phyloP scores from a whole-genome alignment of 2,888 invertebrate genomes.

The Tetragonisca angustula region DNA sequence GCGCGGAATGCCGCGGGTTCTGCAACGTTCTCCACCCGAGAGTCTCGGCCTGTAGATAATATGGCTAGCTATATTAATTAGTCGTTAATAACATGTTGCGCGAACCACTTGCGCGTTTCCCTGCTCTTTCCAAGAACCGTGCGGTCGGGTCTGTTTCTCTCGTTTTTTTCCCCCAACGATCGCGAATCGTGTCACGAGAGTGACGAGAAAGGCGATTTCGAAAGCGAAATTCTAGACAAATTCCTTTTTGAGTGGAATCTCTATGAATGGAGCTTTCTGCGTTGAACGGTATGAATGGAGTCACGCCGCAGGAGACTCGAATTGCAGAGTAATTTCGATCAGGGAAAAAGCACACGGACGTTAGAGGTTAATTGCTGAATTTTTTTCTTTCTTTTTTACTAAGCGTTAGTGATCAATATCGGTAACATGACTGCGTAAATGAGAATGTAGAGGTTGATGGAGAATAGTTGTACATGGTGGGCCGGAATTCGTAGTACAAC shows the following conservation, averaged over 20 bases:
- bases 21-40: slow-evolving; percentile 30
- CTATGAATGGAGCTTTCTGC: background rate
- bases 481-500: no score
- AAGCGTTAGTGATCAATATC: no score
- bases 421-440: no score
- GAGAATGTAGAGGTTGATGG: no score
- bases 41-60: background rate
- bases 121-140: slow-evolving; percentile 40
- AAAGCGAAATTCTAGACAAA: background rate
- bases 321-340: background rate
- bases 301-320: background rate
- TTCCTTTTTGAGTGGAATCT: background rate
- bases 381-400: no score
- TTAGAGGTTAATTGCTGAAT: no score
- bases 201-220: slow-evolving; percentile 4
- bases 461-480: no score
- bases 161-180: background rate
- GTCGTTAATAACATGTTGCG: slow-evolving; percentile 56
- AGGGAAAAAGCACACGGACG: no score
- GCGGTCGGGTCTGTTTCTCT: background rate
- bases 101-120: slow-evolving; percentile 17
- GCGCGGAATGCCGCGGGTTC: slow-evolving; percentile 59
- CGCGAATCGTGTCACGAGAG: background rate
- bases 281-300: background rate
- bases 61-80: slow-evolving; percentile 57